These are phyloP conservation scores for Thecocarcelia acutangulata DNA, from an alignment of 2,888 invertebrate species.

Conservation along the genomic window DNA sequence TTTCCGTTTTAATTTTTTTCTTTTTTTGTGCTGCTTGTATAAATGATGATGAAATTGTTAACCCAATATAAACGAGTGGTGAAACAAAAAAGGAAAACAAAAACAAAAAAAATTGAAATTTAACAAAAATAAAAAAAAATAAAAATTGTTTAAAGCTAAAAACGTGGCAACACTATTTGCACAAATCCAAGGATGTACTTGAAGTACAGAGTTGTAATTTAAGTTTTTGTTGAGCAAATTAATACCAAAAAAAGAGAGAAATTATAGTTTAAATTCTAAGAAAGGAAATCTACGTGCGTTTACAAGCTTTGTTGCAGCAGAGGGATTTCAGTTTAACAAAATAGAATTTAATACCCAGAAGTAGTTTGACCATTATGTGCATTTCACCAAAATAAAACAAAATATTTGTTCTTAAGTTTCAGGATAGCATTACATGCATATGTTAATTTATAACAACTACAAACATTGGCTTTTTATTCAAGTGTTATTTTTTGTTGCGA, in stretches of 20 bases:
- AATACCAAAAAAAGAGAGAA: constrained; percentile 6
- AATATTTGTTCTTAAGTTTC: no score
- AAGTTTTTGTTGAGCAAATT: constrained; percentile 27
- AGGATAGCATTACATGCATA: no score
- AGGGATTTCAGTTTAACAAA: no score
- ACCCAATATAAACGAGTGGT: constrained; percentile 65
- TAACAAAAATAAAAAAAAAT: constrained; percentile 25
- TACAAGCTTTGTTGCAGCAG: not conserved
- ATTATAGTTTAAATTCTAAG: constrained; percentile 21
- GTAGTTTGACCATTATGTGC: no score
- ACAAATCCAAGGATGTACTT: constrained; percentile 67
- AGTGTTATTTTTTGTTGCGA: no score
- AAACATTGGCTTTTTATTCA: no score
- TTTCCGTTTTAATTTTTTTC: constrained; percentile 15
- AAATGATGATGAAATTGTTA: constrained; percentile 66
- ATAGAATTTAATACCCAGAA: no score
- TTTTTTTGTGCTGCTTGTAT: constrained; percentile 50
- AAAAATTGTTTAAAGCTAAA: constrained; percentile 57
- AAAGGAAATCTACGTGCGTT: constrained; percentile 11
- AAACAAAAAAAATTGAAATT: constrained; percentile 15
- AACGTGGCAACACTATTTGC: constrained; percentile 65
- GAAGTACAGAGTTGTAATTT: constrained; percentile 64
- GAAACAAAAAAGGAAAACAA: constrained; percentile 41
- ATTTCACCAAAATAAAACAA: no score
- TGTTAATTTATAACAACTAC: no score